Conservation (phyloP, 2,888 invertebrate species). For the Hylaea fasciaria region DNA sequence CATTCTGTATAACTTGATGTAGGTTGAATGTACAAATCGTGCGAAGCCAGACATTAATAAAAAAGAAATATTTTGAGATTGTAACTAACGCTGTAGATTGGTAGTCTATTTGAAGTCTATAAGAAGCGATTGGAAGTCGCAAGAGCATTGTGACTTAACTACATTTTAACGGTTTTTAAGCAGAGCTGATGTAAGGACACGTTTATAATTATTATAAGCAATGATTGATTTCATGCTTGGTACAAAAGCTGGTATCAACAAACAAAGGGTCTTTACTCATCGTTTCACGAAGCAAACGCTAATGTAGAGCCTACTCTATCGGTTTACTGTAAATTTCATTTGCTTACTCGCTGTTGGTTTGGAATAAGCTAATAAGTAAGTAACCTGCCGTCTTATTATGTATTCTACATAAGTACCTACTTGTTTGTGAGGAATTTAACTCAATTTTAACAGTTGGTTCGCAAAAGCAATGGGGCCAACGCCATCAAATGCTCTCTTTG, state of each 20-base stretch:
- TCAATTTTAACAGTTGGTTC: too few relatives aligned
- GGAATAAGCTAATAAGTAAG: not conserved
- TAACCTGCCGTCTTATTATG: not conserved
- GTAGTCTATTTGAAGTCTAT: too few relatives aligned
- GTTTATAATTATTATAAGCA: slow-evolving; percentile 5
- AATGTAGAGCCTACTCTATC: slow-evolving; percentile 5
- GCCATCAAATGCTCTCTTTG: too few relatives aligned
- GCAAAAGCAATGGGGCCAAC: too few relatives aligned
- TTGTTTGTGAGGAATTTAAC: not conserved
- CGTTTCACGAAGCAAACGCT: slow-evolving; percentile 9
- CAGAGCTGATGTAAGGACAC: not conserved
- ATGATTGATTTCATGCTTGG: slow-evolving; percentile 13
- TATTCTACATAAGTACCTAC: too few relatives aligned
- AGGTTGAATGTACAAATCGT: too few relatives aligned
- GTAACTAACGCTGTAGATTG: too few relatives aligned
- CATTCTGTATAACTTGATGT: too few relatives aligned
- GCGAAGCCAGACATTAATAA: too few relatives aligned
- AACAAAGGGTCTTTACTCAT: slow-evolving; percentile 18
- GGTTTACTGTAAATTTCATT: not conserved
- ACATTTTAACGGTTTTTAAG: not conserved
- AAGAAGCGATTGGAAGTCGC: too few relatives aligned
- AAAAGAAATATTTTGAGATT: too few relatives aligned
- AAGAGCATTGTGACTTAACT: not conserved
- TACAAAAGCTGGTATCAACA: slow-evolving; percentile 10
- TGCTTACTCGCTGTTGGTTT: slow-evolving; percentile 1